Evolutionary conservation across 2,888 invertebrate genomes (phyloP).

Genomic region (Megaustenia siamemsis): DNA sequence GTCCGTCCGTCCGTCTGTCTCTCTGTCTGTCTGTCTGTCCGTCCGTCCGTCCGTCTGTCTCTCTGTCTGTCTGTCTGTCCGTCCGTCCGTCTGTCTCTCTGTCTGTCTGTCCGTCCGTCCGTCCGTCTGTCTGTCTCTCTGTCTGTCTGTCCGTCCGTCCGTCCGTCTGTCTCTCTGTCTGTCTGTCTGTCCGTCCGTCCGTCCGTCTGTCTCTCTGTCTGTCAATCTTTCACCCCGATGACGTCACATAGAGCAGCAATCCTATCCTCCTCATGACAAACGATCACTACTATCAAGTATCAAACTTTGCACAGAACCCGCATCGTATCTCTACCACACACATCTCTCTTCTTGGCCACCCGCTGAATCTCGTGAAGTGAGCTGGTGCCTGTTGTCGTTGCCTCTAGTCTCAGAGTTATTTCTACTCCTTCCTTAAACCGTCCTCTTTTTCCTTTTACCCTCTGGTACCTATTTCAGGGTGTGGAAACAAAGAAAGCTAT

Average conservation of each 20-base stretch:
- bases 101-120: neutral
- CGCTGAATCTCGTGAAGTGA: neutral
- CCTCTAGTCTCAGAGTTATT: no score
- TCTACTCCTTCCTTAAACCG: no score
- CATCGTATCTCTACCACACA: neutral
- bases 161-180: neutral
- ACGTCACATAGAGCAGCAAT: no score
- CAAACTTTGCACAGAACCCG: neutral
- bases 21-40: neutral
- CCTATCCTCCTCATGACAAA: neutral
- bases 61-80: slow-evolving; percentile 11
- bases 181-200: neutral
- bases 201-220: neutral
- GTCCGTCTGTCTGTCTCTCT: neutral
- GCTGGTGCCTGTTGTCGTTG: no score
- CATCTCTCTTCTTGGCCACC: neutral
- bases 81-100: slow-evolving; percentile 22
- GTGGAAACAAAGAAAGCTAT: no score
- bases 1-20: neutral
- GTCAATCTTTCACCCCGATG: no score
- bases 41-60: neutral
- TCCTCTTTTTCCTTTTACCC: no score
- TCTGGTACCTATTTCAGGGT: no score
- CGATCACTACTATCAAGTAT: no score
- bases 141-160: slow-evolving; percentile 3